Percentiles rank a stretch among this genome's conserved stretches.
These are phyloP conservation scores for Theonella swinhoei DNA, from an alignment of 37 sponge, comb jelly and placozoan species.

Conservation along the genomic window DNA sequence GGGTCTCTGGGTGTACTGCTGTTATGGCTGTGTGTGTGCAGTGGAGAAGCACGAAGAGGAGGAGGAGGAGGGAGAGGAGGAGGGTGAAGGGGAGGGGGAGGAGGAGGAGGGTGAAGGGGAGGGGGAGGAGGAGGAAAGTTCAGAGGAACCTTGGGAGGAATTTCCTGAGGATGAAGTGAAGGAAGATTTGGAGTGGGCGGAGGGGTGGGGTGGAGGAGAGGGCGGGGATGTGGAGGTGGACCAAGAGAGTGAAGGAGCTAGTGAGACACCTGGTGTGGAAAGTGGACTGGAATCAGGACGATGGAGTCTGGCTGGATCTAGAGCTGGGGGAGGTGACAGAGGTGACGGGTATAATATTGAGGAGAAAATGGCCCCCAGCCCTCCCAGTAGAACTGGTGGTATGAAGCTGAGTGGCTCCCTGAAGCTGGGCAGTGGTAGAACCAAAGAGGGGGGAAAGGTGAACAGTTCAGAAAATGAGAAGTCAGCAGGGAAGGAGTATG, in stretches of 20 bases:
- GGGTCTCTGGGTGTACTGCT: background rate
- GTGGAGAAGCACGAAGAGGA: background rate
- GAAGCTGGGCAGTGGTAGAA: background rate
- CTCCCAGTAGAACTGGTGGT: background rate
- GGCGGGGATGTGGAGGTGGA: background rate
- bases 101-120: background rate
- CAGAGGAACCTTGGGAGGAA: background rate
- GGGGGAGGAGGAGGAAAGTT: background rate
- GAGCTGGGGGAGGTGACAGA: background rate
- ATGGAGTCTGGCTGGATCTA: background rate
- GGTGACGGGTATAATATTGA: background rate
- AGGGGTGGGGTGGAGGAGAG: background rate
- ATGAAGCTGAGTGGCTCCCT: background rate
- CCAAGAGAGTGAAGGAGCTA: background rate
- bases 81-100: constrained; percentile 13
- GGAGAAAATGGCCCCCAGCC: background rate
- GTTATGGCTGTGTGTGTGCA: background rate
- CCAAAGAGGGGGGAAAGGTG: background rate
- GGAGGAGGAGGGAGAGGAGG: background rate
- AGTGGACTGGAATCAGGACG: background rate
- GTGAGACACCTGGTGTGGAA: background rate
- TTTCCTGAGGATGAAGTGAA: too few species aligned
- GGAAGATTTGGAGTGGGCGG: background rate
- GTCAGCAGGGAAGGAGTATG: background rate
- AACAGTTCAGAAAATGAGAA: background rate